These are phyloP conservation scores for Gambelia wislizenii DNA, from an alignment of 2,797 vertebrate genomes.

Conservation along the genomic window DNA sequence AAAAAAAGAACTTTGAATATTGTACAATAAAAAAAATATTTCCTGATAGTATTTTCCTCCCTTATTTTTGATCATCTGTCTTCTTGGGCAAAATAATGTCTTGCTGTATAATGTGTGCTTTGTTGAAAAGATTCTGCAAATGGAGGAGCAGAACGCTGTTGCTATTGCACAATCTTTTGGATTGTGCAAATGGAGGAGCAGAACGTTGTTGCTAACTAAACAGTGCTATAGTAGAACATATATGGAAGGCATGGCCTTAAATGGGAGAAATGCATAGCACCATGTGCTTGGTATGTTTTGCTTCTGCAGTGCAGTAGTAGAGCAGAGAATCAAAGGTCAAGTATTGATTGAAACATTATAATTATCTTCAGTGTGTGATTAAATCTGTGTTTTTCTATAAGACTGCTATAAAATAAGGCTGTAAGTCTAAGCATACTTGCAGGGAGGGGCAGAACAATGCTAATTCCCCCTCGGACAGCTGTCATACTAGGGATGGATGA, in stretches of 20 bases:
- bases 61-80: conserved; percentile 45
- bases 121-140: background rate
- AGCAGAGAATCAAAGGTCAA: no score
- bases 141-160: background rate
- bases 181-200: background rate
- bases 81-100: background rate
- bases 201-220: background rate
- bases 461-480: background rate
- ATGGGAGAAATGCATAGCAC: background rate
- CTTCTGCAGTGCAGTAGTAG: background rate
- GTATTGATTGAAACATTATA: background rate
- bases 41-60: conserved; percentile 72
- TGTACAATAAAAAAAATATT: conserved; percentile 79
- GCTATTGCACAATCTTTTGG: no score
- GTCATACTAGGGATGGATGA: no score
- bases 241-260: background rate
- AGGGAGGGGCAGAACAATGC: background rate
- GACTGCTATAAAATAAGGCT: background rate
- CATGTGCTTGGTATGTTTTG: background rate
- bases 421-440: background rate
- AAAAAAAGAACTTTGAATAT: conserved; percentile 68
- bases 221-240: background rate
- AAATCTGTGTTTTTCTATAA: background rate
- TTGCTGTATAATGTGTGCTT: background rate
- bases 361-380: background rate